Conservation (phyloP, 2,113 vertebrate genomes). For the Puntigrus tetrazona region DNA sequence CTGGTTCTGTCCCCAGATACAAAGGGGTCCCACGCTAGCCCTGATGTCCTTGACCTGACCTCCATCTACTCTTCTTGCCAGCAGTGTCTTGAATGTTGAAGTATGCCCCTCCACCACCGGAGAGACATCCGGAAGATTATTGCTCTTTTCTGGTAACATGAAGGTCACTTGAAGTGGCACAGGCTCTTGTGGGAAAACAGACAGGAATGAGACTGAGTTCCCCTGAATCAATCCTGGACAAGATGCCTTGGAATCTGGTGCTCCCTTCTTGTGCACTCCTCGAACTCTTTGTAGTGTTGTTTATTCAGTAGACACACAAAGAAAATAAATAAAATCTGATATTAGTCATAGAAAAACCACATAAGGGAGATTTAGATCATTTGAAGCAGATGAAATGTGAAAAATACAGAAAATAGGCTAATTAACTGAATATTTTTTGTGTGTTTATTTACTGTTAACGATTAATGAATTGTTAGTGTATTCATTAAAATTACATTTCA, state of each 20-base stretch:
- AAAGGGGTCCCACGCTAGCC: slow-evolving; percentile 10
- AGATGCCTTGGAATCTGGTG: slow-evolving; percentile 18
- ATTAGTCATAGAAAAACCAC: background rate
- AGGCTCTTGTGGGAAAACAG: slow-evolving; percentile 25
- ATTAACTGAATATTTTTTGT: background rate
- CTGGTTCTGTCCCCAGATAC: slow-evolving; percentile 13
- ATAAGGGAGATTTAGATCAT: background rate
- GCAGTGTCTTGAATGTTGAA: slow-evolving; percentile 47
- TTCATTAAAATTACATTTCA: background rate
- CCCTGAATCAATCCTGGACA: slow-evolving; percentile 13
- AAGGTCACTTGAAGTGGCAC: slow-evolving; percentile 44
- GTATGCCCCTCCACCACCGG: slow-evolving; percentile 47
- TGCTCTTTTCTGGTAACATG: slow-evolving; percentile 32
- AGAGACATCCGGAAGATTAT: slow-evolving; percentile 43
- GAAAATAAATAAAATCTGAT: background rate
- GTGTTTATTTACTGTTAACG: background rate
- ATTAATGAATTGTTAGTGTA: background rate
- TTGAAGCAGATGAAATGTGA: background rate
- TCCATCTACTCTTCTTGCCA: slow-evolving; percentile 40
- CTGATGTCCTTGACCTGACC: slow-evolving; percentile 37
- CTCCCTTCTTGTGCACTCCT: background rate
- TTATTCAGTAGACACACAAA: background rate
- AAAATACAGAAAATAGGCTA: background rate
- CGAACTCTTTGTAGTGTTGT: background rate
- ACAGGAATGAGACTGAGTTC: slow-evolving; percentile 17